These are phyloP conservation scores for Melanargia galathea DNA, from an alignment of 2,888 invertebrate genomes.

Conservation along the genomic window DNA sequence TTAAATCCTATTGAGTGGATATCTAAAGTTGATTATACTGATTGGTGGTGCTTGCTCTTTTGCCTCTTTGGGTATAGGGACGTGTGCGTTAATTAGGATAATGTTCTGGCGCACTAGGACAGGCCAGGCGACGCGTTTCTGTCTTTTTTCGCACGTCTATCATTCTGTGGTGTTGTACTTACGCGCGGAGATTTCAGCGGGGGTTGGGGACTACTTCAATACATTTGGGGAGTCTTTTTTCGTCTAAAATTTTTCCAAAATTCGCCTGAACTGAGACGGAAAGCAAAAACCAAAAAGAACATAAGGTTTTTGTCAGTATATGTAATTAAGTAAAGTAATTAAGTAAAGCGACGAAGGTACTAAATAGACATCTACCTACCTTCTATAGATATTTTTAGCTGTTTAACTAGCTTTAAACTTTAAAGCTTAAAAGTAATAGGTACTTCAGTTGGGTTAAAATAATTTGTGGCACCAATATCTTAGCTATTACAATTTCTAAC, in stretches of 20 bases:
- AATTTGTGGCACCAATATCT: no score
- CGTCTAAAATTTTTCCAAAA: background rate
- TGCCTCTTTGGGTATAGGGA: slow-evolving; percentile 16
- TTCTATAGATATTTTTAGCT: no score
- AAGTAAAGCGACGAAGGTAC: no score
- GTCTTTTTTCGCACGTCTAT: slow-evolving; percentile 35
- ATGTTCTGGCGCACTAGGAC: slow-evolving; percentile 42
- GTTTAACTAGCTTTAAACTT: no score
- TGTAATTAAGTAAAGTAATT: background rate
- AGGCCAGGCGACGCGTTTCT: slow-evolving; percentile 36
- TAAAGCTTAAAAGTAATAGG: no score
- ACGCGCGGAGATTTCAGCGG: slow-evolving; percentile 33
- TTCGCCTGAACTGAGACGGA: background rate
- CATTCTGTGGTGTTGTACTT: slow-evolving; percentile 23
- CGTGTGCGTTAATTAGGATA: slow-evolving; percentile 41
- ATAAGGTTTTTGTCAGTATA: no score
- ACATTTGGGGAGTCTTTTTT: slow-evolving; percentile 11
- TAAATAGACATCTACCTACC: no score
- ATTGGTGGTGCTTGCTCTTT: slow-evolving; percentile 7
- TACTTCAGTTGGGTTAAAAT: no score
- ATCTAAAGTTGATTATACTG: slow-evolving; percentile 22
- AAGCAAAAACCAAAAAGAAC: background rate
- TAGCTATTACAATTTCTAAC: no score
- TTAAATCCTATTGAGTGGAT: background rate
- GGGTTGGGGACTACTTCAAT: slow-evolving; percentile 16